Conservation (phyloP, 2,797 vertebrate genomes). For the Sebastes miniatus region DNA sequence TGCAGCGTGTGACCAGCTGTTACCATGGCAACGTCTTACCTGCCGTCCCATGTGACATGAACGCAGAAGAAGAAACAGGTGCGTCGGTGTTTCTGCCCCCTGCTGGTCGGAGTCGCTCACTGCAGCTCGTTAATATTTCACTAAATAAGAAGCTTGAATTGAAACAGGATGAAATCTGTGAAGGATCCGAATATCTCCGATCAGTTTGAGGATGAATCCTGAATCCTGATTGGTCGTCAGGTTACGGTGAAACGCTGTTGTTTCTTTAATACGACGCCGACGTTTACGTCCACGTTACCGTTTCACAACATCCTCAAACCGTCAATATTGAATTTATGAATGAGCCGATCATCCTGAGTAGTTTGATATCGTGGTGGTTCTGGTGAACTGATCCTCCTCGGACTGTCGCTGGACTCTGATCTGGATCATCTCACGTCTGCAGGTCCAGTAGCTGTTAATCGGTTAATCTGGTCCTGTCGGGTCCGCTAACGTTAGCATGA, state of each 20-base stretch:
- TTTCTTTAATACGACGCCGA: not conserved
- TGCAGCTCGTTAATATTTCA: constrained; percentile 1
- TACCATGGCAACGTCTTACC: not conserved
- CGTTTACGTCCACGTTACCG: no score
- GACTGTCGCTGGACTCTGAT: not conserved
- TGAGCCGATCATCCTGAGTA: constrained; percentile 1
- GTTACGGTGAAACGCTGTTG: not conserved
- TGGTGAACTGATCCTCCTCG: no score
- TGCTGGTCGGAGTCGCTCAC: not conserved
- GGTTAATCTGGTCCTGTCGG: not conserved
- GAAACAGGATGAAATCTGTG: no score
- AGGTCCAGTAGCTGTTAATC: not conserved
- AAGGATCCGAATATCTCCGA: no score
- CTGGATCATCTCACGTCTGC: not conserved
- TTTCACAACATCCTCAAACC: not conserved
- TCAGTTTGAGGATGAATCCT: not conserved
- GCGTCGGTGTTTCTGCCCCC: not conserved
- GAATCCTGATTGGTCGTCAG: not conserved
- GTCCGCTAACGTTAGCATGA: not conserved
- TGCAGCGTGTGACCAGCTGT: not conserved
- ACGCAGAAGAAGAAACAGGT: not conserved
- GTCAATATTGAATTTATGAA: not conserved
- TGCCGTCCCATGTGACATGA: not conserved
- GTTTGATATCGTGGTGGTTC: no score
- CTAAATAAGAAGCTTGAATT: not conserved